Evolutionary conservation across 2,113 vertebrate genomes (phyloP), one percentile per base, ranked within the genome.

Genomic region (Spea multiplicata): DNA sequence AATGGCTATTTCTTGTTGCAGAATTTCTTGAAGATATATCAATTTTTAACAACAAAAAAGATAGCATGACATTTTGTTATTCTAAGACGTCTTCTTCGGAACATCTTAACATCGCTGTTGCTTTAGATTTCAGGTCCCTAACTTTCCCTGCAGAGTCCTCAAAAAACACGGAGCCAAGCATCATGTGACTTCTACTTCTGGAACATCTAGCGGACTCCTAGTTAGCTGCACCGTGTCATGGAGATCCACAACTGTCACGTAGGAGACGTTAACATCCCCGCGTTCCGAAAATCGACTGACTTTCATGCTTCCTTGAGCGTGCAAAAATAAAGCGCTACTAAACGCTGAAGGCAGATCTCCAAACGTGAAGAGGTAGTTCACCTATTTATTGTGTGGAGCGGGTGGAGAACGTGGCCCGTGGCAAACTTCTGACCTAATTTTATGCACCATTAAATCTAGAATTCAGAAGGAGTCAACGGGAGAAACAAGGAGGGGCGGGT

Each of bases 311-410:
- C 7, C 10, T 12, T 5, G 12, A 66, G 47, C 61, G 6, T 5
- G 14, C 3, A 50, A 9, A 50, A 66, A 48, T 44, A 62, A 74
- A 62, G 17, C 10, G 45, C 7, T 4, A 61, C n/a, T 8, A 9
- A 74, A 48, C 5, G 72, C 72, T 61, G 55, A 47, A 74, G 72
- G 72, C 72, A 62, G 68, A 16, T 50, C 17, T 52, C 48, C 68
- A 14, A n/a, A 5, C 9, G 48, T 71, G 8, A 17, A 6, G 6
- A 71, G 72, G 72, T 62, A 16, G 45, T 48, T 48, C 72, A 74
- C 72, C 57, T 17, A 14, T 14, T 13, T n/a, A 6, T 70, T 70
- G 47, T 50, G n/a, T 14, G 3, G 10, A 10, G 3, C 16, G 30
- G 49, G 8, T 0, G 16, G 17, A n/a, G 17, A 17, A 12, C 44